Evolutionary conservation across 1,140 invertebrate genomes (phyloP), one percentile per base, ranked within the genome.

Genomic region (Eriocheir sinensis): DNA sequence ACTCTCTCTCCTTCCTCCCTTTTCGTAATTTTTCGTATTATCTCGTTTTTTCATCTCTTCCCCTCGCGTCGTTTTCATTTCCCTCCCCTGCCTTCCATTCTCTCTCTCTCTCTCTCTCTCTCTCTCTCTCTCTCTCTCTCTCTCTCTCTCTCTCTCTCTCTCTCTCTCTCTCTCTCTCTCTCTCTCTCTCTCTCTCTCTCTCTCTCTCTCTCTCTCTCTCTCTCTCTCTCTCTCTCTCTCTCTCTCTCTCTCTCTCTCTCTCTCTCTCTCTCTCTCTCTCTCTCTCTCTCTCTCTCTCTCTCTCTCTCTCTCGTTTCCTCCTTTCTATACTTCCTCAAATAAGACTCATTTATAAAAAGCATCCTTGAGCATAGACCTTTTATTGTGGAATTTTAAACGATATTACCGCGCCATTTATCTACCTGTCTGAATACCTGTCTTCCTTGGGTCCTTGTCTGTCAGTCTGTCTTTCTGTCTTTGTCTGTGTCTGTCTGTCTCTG

Each of bases 161-260:
- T 96, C 96, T 21, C 38, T 38, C 93, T 96, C 94, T 92, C 90
- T 96, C 96, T 21, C 96, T 30, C 48, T 93, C 96, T 94, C 92
- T 89, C 96, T 96, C 17, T 96, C 2, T 34, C 93, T 96, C 94
- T 91, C 88, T 96, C 96, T 21, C 96, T 4, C 41, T 92, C 96
- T 95, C 92, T 88, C 96, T 96, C 21, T 96, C 0, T 15, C 90
- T 95, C 95, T 92, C 89, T 96, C 96, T 21, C 96, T n/a, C 89
- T 3, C 34, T 0, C 34, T 60, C 53, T 17, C 2, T 17, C 53
- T 38, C 41, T 6, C 15, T 3, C 2, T 17, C 34, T n/a, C 2
- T 34, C 0, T 17, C 48, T 17, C 12, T 17, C 15, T 21, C 34
- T 1, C 34, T 30, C 3, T 3, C 48, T 53, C 30, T 15, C 30